These are phyloP conservation scores for Corapipo altera DNA, from an alignment of 2,113 vertebrate genomes.

Conservation along the genomic window DNA sequence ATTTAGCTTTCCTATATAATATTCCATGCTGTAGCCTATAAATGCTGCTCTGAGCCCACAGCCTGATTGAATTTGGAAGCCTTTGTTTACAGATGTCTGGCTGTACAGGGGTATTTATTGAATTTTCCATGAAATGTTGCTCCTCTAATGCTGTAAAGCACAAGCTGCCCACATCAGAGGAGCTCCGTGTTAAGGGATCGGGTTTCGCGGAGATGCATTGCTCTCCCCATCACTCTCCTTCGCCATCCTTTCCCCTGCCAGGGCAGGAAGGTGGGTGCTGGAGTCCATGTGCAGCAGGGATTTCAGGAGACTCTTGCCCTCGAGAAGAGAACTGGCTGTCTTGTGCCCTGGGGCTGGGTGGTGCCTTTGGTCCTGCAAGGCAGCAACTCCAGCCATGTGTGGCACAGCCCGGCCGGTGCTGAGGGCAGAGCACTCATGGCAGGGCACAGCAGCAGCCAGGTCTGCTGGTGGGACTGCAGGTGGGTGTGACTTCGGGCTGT, in stretches of 20 bases:
- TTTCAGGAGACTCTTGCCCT: background rate
- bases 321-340: background rate
- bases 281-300: accelerated
- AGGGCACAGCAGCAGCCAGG: background rate
- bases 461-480: background rate
- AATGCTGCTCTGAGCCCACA: constrained; percentile 81
- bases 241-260: background rate
- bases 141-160: constrained; percentile 88
- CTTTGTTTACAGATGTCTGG: constrained; percentile 90
- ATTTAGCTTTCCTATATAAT: constrained; percentile 78
- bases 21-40: constrained; percentile 82
- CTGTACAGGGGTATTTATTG: constrained; percentile 87
- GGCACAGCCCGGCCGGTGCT: accelerated
- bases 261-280: background rate
- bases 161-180: constrained; percentile 84
- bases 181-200: constrained; percentile 76
- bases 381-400: background rate
- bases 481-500: background rate
- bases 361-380: background rate
- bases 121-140: constrained; percentile 90
- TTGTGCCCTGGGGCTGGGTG: background rate
- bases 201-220: constrained; percentile 78
- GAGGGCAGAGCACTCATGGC: background rate
- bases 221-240: constrained; percentile 59
- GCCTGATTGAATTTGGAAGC: constrained; percentile 87